Conservation (phyloP, 2,888 invertebrate genomes). For the Neria commutata region DNA sequence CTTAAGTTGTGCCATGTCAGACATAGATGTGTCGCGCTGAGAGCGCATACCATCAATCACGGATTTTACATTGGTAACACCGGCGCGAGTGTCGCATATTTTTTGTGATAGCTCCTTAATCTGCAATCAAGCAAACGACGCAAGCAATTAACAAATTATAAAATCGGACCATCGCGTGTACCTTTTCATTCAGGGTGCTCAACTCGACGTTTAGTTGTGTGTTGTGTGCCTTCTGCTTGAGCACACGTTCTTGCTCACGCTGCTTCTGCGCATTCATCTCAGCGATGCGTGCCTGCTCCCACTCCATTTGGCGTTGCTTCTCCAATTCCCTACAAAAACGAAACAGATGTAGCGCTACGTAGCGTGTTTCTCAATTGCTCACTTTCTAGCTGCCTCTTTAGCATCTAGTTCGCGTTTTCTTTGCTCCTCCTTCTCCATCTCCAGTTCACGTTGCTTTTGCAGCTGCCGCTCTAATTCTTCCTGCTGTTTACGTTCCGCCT, state of each 20-base stretch:
- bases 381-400: constrained; percentile 75
- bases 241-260: constrained; percentile 82
- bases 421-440: constrained; percentile 78
- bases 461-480: constrained; percentile 85
- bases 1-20: constrained; percentile 83
- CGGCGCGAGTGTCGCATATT: constrained; percentile 82
- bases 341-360: background rate
- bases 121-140: constrained; percentile 54
- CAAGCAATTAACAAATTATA: background rate
- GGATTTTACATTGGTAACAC: constrained; percentile 88
- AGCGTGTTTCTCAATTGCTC: constrained; percentile 7
- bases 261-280: constrained; percentile 87
- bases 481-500: constrained; percentile 78
- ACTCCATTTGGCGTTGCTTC: constrained; percentile 91
- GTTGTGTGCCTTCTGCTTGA: constrained; percentile 85
- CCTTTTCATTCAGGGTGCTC: constrained; percentile 65
- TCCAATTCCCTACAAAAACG: constrained; percentile 78
- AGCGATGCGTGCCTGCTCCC: constrained; percentile 88
- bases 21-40: constrained; percentile 89
- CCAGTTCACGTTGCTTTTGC: constrained; percentile 78
- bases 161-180: constrained; percentile 21
- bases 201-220: constrained; percentile 83
- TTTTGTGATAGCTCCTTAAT: constrained; percentile 81
- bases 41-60: constrained; percentile 96
- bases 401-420: constrained; percentile 80